phyloP scores from a whole-genome alignment of 2,888 invertebrate species.

The Nezara viridula region DNA sequence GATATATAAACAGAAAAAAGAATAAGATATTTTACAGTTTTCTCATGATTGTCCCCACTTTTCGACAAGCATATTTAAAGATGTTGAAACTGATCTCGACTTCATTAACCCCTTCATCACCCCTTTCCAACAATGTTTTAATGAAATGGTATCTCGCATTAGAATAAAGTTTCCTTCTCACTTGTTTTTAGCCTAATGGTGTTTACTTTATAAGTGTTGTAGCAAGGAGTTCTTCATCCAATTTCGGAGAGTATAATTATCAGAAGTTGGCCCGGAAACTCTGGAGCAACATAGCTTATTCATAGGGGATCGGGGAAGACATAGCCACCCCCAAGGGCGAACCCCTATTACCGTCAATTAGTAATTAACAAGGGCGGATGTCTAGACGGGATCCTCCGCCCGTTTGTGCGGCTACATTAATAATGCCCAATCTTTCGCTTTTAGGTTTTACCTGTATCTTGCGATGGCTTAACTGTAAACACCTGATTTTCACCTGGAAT shows the following conservation, averaged over 20 bases:
- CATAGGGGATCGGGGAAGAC: slow-evolving; percentile 1
- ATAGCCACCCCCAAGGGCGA: not conserved
- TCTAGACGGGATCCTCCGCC: not conserved
- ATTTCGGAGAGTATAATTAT: not conserved
- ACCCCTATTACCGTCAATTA: slow-evolving; percentile 27
- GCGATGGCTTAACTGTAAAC: not conserved
- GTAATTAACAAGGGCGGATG: slow-evolving; percentile 33
- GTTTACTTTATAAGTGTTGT: not conserved
- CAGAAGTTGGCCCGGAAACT: slow-evolving; percentile 3
- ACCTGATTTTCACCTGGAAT: not conserved
- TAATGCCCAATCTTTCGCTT: not conserved
- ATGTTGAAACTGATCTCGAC: too few species aligned
- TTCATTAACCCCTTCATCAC: too few species aligned
- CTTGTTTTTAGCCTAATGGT: not conserved
- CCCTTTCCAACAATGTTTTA: too few species aligned
- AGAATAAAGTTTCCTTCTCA: not conserved
- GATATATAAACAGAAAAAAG: too few species aligned
- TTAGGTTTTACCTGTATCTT: not conserved
- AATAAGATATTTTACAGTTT: too few species aligned
- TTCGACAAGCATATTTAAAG: too few species aligned
- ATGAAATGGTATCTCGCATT: not conserved
- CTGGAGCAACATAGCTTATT: not conserved
- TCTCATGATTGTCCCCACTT: too few species aligned
- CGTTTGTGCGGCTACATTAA: not conserved
- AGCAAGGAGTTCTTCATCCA: not conserved